Conservation (phyloP, 1,140 invertebrate genomes). For the Aphidius ervi region DNA sequence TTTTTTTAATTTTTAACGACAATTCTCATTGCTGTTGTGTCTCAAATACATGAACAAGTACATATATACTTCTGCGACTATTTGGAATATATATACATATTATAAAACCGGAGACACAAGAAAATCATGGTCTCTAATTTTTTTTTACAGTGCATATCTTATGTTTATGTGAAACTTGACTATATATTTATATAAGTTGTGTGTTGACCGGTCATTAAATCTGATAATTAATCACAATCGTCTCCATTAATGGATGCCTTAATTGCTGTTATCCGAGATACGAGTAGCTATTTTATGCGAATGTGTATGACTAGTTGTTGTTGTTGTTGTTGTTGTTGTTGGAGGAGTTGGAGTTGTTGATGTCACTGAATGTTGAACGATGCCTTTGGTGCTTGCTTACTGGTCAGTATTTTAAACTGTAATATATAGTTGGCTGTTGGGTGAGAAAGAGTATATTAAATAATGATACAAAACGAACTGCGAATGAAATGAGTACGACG, state of each 20-base stretch:
- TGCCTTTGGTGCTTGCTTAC: too few species aligned
- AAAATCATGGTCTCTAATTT: constrained; percentile 52
- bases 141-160: constrained; percentile 40
- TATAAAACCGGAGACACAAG: constrained; percentile 20
- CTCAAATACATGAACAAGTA: too few species aligned
- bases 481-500: too few species aligned
- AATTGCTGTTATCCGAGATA: constrained; percentile 49
- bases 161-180: constrained; percentile 32
- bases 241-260: constrained; percentile 51
- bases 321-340: too few species aligned
- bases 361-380: too few species aligned
- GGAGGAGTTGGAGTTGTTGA: too few species aligned
- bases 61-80: not conserved
- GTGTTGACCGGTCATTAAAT: constrained; percentile 49
- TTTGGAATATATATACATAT: not conserved
- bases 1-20: too few species aligned
- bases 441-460: too few species aligned
- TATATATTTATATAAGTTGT: constrained; percentile 48
- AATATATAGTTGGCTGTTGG: too few species aligned
- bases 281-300: too few species aligned
- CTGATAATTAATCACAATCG: constrained; percentile 53
- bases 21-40: constrained; percentile 4
- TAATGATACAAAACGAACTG: too few species aligned
- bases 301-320: not conserved
- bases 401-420: too few species aligned